phyloP scores from a whole-genome alignment of 2,113 vertebrate genomes.

The Zosterops pallidus region DNA sequence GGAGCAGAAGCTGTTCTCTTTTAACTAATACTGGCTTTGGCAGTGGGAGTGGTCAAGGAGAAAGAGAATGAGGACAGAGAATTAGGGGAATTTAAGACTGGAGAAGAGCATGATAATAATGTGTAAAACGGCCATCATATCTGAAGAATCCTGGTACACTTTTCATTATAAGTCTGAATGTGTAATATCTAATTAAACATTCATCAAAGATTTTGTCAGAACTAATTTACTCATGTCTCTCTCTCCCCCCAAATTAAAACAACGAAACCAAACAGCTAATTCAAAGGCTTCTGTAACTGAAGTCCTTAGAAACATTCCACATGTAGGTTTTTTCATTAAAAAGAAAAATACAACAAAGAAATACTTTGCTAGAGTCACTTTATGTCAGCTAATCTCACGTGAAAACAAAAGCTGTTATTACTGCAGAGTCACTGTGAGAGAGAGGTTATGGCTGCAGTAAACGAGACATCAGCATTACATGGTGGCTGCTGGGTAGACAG shows the following conservation, averaged over 20 bases:
- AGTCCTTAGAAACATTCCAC: not conserved
- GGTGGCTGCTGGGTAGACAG: conserved; percentile 10
- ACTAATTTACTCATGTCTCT: not conserved
- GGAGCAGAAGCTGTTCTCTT: not conserved
- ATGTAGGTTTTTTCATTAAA: not conserved
- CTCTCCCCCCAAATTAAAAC: not conserved
- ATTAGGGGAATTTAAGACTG: not conserved
- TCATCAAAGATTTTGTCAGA: not conserved
- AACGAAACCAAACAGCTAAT: not conserved
- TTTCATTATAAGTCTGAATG: not conserved
- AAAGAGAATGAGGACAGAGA: not conserved
- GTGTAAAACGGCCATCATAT: not conserved
- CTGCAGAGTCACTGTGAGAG: not conserved
- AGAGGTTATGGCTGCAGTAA: not conserved
- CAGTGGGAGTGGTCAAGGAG: not conserved
- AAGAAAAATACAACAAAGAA: not conserved
- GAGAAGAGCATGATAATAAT: not conserved
- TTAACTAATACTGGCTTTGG: not conserved
- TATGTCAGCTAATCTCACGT: not conserved
- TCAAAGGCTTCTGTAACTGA: not conserved
- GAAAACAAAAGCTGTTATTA: conserved; percentile 32
- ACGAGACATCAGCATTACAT: conserved; percentile 6
- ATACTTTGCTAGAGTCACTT: not conserved
- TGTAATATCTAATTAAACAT: not conserved
- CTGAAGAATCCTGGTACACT: not conserved